Percentiles rank a stretch among this genome's conserved stretches.
phyloP scores from a whole-genome alignment of 1,140 invertebrate genomes.

The Drosophila willistoni region DNA sequence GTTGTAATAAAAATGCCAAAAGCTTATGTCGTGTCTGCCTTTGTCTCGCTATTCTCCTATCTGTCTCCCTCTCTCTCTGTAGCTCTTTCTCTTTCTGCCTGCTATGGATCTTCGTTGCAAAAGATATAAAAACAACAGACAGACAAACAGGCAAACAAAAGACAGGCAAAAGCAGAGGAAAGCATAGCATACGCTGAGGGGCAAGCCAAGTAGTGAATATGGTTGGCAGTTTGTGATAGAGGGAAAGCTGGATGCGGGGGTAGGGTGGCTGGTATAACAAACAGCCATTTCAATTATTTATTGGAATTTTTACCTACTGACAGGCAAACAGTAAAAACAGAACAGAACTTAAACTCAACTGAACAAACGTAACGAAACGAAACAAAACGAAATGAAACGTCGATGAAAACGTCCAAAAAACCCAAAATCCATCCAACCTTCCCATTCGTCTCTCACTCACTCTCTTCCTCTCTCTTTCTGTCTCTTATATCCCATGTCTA shows the following conservation, averaged over 20 bases:
- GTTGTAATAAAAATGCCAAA: conserved; percentile 61
- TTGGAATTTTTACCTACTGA: conserved; percentile 80
- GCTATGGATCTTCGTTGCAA: conserved; percentile 37
- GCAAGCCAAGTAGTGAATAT: background rate
- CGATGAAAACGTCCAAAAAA: conserved; percentile 40
- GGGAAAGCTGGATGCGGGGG: background rate
- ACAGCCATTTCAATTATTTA: conserved; percentile 79
- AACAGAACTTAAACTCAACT: conserved; percentile 16
- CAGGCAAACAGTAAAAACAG: conserved; percentile 75
- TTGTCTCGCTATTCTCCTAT: background rate
- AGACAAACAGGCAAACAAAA: conserved; percentile 37
- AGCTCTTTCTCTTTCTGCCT: background rate
- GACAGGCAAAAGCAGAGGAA: conserved; percentile 46
- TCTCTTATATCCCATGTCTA: conserved; percentile 19
- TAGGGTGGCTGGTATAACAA: conserved; percentile 47
- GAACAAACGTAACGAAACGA: conserved; percentile 18
- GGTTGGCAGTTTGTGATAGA: background rate
- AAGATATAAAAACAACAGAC: conserved; percentile 54
- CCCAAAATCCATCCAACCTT: conserved; percentile 2
- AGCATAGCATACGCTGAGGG: conserved; percentile 10
- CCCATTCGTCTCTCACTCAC: conserved; percentile 13
- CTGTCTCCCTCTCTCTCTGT: background rate
- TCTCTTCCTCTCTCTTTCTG: conserved; percentile 34
- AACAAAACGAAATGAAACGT: conserved; percentile 22
- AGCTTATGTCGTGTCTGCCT: conserved; percentile 32